A percentile compares a stretch with the other conserved stretches of the same genome.
These are phyloP conservation scores for Vulpes ferrilata DNA, from an alignment of 2,113 vertebrate genomes.

Conservation along the genomic window DNA sequence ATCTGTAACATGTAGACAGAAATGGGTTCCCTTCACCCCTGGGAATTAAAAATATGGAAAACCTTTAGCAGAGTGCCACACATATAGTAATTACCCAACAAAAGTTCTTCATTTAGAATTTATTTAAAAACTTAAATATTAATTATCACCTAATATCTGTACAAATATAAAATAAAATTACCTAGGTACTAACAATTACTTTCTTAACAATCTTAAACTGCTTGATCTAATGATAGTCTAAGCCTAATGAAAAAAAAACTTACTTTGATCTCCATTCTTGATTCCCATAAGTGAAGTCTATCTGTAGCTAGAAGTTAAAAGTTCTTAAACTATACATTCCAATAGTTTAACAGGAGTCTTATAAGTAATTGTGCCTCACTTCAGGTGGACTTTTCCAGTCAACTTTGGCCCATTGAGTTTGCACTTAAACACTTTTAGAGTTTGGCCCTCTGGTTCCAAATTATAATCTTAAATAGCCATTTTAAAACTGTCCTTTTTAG, in stretches of 20 bases:
- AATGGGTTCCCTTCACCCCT: not conserved
- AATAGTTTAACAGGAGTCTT: not conserved
- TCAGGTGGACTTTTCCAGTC: not conserved
- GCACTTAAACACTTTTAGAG: conserved; percentile 13
- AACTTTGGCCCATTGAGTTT: not conserved
- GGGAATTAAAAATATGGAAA: not conserved
- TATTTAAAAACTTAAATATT: conserved; percentile 37
- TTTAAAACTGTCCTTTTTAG: conserved; percentile 30
- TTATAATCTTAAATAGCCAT: not conserved
- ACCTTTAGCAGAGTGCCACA: not conserved
- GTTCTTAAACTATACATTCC: not conserved
- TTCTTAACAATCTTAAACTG: conserved; percentile 2
- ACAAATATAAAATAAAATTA: conserved; percentile 62
- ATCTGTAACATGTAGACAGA: not conserved
- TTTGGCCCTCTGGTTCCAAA: conserved; percentile 1
- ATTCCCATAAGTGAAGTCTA: not conserved
- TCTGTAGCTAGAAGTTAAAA: not conserved
- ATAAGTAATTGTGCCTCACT: not conserved
- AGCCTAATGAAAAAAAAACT: not conserved
- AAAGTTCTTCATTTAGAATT: not conserved
- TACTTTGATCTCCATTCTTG: not conserved
- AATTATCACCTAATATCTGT: not conserved
- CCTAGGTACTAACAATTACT: conserved; percentile 24
- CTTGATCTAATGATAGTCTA: not conserved
- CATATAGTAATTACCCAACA: not conserved